These are phyloP conservation scores for Hedya salicella DNA, from an alignment of 2,888 invertebrate genomes.

Conservation along the genomic window DNA sequence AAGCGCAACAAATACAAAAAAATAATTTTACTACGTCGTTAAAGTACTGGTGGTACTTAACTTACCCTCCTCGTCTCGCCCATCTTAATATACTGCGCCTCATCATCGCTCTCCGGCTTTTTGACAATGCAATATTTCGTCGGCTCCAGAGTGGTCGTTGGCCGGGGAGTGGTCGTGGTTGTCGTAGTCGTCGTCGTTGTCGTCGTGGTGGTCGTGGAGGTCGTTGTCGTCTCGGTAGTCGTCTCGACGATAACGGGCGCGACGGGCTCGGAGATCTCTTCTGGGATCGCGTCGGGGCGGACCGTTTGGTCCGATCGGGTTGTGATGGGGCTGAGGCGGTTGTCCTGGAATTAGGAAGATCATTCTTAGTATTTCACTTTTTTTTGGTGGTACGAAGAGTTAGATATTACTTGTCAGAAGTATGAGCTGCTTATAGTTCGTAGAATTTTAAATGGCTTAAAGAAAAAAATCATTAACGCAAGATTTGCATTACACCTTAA, in stretches of 20 bases:
- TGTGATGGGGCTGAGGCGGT: slow-evolving; percentile 71
- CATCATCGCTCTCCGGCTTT: slow-evolving; percentile 91
- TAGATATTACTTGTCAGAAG: no score
- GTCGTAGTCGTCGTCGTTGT: slow-evolving; percentile 72
- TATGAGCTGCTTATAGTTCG: no score
- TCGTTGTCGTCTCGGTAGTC: slow-evolving; percentile 62
- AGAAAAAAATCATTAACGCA: no score
- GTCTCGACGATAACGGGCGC: slow-evolving; percentile 55
- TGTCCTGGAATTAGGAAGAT: slow-evolving; percentile 58
- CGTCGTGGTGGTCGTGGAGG: slow-evolving; percentile 65
- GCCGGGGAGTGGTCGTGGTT: slow-evolving; percentile 80
- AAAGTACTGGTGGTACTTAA: slow-evolving; percentile 42
- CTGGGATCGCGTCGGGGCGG: slow-evolving; percentile 68
- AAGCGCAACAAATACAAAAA: no score
- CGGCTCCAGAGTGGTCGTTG: slow-evolving; percentile 85
- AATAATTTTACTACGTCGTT: no score
- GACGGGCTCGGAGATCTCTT: slow-evolving; percentile 75
- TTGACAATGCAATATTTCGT: slow-evolving; percentile 92
- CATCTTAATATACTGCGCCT: slow-evolving; percentile 91
- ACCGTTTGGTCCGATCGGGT: slow-evolving; percentile 79
- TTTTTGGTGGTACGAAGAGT: no score
- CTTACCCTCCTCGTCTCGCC: slow-evolving; percentile 94
- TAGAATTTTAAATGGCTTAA: no score
- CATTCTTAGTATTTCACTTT: no score
- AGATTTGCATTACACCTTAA: no score